These are phyloP conservation scores for Grantiella picta DNA, from an alignment of 2,113 vertebrate species.

Conservation along the genomic window DNA sequence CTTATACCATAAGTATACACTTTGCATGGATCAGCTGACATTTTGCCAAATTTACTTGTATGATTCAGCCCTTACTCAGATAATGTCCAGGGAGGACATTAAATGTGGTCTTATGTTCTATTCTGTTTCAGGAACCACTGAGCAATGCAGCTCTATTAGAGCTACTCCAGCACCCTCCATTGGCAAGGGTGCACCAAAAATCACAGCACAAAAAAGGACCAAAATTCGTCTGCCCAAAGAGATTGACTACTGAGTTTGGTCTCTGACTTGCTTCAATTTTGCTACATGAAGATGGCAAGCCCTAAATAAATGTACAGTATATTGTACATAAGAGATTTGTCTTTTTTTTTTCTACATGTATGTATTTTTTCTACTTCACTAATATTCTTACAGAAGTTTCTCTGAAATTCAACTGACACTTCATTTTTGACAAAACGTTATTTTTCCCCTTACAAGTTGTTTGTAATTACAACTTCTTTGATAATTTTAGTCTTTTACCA, in stretches of 20 bases:
- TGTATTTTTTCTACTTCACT: background rate
- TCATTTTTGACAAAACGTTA: background rate
- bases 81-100: background rate
- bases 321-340: background rate
- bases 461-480: background rate
- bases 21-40: background rate
- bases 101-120: rapidly evolving
- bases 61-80: background rate
- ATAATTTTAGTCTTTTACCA: background rate
- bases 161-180: background rate
- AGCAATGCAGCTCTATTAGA: background rate
- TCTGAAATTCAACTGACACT: background rate
- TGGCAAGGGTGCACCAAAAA: background rate
- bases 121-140: background rate
- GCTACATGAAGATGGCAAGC: background rate
- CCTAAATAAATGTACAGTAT: background rate
- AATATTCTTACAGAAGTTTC: background rate
- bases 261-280: background rate
- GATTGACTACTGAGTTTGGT: background rate
- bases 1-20: background rate
- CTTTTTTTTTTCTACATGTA: background rate
- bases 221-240: background rate
- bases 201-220: background rate
- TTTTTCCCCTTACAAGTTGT: background rate
- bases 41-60: background rate